A percentile compares a stretch with the other conserved stretches of the same genome.
These are phyloP conservation scores for Micronycteris hirsuta DNA, from an alignment of 2,113 vertebrate species.

Conservation along the genomic window DNA sequence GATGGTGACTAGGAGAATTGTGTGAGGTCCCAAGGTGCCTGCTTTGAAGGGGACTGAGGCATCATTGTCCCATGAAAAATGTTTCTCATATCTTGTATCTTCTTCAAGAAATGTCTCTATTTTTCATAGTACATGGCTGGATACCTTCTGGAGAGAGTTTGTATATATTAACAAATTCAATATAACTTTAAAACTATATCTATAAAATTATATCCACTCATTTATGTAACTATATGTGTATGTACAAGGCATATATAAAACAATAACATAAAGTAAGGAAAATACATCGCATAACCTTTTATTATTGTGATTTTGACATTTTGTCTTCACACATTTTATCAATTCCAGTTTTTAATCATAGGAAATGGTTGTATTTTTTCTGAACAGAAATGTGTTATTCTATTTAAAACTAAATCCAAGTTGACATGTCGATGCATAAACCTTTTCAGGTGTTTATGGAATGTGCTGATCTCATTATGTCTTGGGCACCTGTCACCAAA, in stretches of 20 bases:
- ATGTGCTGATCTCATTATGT: slow-evolving; percentile 51
- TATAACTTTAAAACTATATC: neutral
- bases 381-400: neutral
- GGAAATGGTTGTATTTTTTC: neutral
- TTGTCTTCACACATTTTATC: neutral
- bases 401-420: slow-evolving; percentile 29
- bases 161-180: neutral
- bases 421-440: slow-evolving; percentile 32
- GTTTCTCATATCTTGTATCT: too few species aligned
- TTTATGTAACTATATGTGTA: neutral
- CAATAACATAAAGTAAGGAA: neutral
- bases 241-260: neutral
- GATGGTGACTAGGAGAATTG: too few species aligned
- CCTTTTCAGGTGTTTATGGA: neutral
- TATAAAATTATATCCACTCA: neutral
- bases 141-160: too few species aligned
- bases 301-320: slow-evolving; percentile 30
- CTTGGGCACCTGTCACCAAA: slow-evolving; percentile 38
- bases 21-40: too few species aligned
- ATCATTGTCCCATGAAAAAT: too few species aligned
- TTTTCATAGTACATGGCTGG: too few species aligned
- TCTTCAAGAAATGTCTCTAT: too few species aligned
- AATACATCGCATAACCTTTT: neutral
- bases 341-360: slow-evolving; percentile 3
- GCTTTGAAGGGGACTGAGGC: too few species aligned